phyloP scores from a whole-genome alignment of 1,140 invertebrate genomes.

The Chironomus striatipennis region DNA sequence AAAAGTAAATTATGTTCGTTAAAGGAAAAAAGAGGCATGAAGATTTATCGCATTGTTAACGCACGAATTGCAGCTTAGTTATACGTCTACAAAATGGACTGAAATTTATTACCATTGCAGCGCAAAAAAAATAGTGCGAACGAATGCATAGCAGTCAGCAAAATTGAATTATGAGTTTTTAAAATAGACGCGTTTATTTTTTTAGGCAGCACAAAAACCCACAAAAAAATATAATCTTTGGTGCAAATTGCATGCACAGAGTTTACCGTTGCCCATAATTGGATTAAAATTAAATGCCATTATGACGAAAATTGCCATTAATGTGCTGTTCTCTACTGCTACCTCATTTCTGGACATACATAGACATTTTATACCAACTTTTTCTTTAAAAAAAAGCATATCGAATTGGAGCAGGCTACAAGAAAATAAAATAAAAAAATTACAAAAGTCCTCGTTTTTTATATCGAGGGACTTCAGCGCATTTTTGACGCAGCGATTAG shows the following conservation, averaged over 20 bases:
- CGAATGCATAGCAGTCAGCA: not conserved
- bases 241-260: not conserved
- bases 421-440: not conserved
- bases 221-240: not conserved
- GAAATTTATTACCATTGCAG: not conserved
- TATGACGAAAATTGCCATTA: not conserved
- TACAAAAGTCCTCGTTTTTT: too few relatives aligned
- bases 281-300: constrained; percentile 9
- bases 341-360: not conserved
- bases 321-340: not conserved
- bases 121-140: constrained; percentile 11
- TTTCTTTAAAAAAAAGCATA: too few relatives aligned
- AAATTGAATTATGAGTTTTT: not conserved
- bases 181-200: too few relatives aligned
- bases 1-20: too few relatives aligned
- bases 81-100: not conserved
- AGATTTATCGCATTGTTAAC: constrained; percentile 13
- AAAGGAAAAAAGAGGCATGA: not conserved
- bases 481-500: too few relatives aligned
- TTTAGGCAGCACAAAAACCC: not conserved
- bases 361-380: not conserved
- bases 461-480: too few relatives aligned
- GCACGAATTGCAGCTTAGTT: not conserved
- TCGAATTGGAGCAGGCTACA: not conserved
- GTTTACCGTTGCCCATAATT: constrained; percentile 4